phyloP scores from a whole-genome alignment of 2,797 vertebrate genomes.

The Sebastes vulpes region DNA sequence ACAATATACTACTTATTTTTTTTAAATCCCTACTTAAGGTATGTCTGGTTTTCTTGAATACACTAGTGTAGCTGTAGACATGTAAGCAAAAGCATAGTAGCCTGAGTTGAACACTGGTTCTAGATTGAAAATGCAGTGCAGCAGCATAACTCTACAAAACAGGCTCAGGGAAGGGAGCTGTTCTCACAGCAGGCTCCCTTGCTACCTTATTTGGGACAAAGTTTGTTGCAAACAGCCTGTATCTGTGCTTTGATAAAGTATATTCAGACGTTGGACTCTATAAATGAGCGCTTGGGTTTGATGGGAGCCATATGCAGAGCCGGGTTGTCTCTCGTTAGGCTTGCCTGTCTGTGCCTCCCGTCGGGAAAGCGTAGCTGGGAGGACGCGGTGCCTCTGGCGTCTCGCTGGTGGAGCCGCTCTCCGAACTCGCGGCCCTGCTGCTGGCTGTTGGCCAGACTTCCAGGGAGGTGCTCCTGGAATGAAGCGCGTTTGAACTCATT shows the following conservation, averaged over 20 bases:
- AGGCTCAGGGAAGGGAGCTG: conserved; percentile 60
- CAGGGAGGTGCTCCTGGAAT: conserved; percentile 83
- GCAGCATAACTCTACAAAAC: conserved; percentile 76
- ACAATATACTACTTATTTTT: conserved; percentile 49
- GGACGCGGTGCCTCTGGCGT: conserved; percentile 76
- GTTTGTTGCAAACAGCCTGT: conserved; percentile 50
- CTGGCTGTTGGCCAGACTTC: conserved; percentile 80
- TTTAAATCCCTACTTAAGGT: conserved; percentile 68
- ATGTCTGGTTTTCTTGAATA: conserved; percentile 66
- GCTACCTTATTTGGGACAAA: conserved; percentile 66
- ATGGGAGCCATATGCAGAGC: conserved; percentile 86
- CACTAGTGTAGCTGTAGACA: conserved; percentile 68
- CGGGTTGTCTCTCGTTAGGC: conserved; percentile 86
- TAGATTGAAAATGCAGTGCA: conserved; percentile 78
- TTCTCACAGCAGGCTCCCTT: conserved; percentile 50
- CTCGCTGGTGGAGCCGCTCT: conserved; percentile 82
- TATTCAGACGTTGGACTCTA: conserved; percentile 95
- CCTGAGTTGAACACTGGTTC: conserved; percentile 79
- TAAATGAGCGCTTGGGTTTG: conserved; percentile 97
- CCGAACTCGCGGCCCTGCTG: conserved; percentile 82
- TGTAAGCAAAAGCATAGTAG: conserved; percentile 76
- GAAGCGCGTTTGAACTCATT: conserved; percentile 85
- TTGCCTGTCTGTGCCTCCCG: conserved; percentile 85
- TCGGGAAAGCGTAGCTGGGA: conserved; percentile 86
- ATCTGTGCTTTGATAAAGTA: conserved; percentile 58